phyloP scores from a whole-genome alignment of 2,797 vertebrate genomes.

The Oreortyx pictus region DNA sequence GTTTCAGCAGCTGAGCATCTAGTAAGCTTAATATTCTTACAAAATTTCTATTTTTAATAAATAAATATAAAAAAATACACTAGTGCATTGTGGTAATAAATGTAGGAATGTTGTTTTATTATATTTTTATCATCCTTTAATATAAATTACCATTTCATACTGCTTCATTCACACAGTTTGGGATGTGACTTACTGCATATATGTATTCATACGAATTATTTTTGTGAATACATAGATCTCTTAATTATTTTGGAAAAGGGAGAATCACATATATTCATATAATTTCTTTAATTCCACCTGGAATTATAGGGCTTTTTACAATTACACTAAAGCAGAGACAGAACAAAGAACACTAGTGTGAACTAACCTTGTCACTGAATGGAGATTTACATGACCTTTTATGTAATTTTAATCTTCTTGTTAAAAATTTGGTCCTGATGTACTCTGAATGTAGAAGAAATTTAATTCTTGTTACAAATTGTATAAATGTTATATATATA shows the following conservation, averaged over 20 bases:
- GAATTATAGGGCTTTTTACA: fast-evolving
- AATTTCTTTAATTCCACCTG: neutral
- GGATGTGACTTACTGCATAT: neutral
- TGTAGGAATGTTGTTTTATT: neutral
- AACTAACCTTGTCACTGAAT: neutral
- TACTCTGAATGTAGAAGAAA: neutral
- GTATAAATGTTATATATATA: too few relatives aligned
- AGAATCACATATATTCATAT: neutral
- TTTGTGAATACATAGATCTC: neutral
- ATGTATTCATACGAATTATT: neutral
- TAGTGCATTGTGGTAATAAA: neutral
- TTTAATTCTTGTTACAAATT: neutral
- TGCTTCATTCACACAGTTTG: neutral
- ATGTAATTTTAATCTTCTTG: neutral
- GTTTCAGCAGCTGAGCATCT: neutral
- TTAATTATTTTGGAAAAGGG: neutral
- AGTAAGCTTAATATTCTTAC: neutral
- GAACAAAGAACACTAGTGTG: neutral
- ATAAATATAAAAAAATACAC: neutral
- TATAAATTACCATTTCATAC: neutral
- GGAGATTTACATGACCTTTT: neutral
- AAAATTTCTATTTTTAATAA: neutral
- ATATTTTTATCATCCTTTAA: neutral
- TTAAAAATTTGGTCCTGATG: neutral
- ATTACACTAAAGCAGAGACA: fast-evolving